These are phyloP conservation scores for Eupithecia subumbrata DNA, from an alignment of 2,888 invertebrate species.

Conservation along the genomic window DNA sequence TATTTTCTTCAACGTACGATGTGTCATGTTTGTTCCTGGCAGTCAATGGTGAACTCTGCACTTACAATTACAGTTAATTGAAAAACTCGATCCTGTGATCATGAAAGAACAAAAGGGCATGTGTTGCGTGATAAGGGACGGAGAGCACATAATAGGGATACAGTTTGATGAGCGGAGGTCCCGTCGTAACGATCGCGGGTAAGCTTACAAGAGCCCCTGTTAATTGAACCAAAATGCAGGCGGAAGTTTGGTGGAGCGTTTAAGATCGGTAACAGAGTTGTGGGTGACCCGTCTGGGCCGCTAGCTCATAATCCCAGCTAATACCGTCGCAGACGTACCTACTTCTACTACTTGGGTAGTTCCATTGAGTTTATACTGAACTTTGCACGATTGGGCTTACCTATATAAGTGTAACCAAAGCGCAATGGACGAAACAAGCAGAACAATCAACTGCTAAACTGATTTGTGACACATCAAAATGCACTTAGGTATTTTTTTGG, in stretches of 20 bases:
- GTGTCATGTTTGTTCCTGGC: not conserved
- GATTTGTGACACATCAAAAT: too few relatives aligned
- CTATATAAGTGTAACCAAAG: too few relatives aligned
- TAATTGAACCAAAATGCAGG: slow-evolving; percentile 56
- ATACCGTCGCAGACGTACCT: slow-evolving; percentile 46
- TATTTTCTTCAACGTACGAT: too few relatives aligned
- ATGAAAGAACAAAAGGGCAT: slow-evolving; percentile 40
- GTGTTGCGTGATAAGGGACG: slow-evolving; percentile 43
- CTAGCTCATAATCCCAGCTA: slow-evolving; percentile 53
- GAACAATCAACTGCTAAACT: not conserved
- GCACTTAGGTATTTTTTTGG: too few relatives aligned
- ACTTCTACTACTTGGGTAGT: slow-evolving; percentile 36
- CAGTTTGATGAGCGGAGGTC: slow-evolving; percentile 45
- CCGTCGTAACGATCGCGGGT: slow-evolving; percentile 47
- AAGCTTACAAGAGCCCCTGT: slow-evolving; percentile 47
- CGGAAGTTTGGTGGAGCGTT: slow-evolving; percentile 59
- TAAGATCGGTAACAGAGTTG: slow-evolving; percentile 53
- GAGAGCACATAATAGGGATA: slow-evolving; percentile 42
- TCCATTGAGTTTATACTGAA: slow-evolving; percentile 33
- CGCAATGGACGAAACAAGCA: not conserved
- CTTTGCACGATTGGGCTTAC: not conserved
- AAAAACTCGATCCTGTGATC: slow-evolving; percentile 17
- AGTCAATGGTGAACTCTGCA: not conserved
- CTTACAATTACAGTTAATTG: slow-evolving; percentile 8
- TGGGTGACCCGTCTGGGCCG: slow-evolving; percentile 41